These are phyloP conservation scores for Alsophila aescularia DNA, from an alignment of 2,888 invertebrate species.

Conservation along the genomic window DNA sequence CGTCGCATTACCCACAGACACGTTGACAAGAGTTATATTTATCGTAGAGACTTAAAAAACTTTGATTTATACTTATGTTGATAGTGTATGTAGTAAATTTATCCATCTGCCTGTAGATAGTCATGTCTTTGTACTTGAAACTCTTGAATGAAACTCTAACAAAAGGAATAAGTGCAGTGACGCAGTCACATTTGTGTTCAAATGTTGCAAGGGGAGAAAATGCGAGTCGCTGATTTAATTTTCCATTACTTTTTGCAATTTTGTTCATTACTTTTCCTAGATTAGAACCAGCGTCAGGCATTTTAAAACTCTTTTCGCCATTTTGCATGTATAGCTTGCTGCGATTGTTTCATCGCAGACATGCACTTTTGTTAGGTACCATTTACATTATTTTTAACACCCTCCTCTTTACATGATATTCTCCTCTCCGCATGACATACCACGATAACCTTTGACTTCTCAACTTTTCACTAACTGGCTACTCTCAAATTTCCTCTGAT, in stretches of 20 bases:
- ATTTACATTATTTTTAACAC: too few species aligned
- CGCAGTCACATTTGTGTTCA: slow-evolving; percentile 12
- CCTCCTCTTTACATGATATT: too few species aligned
- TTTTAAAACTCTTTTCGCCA: neutral
- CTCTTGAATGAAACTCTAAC: slow-evolving; percentile 9
- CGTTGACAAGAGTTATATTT: slow-evolving; percentile 61
- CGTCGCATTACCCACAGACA: slow-evolving; percentile 55
- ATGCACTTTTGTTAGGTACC: too few species aligned
- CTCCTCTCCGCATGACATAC: too few species aligned
- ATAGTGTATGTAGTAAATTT: slow-evolving; percentile 38
- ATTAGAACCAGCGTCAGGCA: neutral
- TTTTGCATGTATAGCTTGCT: neutral
- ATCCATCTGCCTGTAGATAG: slow-evolving; percentile 3
- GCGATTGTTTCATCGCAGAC: too few species aligned
- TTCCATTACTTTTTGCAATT: slow-evolving; percentile 13
- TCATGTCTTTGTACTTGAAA: slow-evolving; percentile 3
- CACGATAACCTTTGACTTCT: too few species aligned
- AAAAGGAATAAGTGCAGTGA: slow-evolving; percentile 15
- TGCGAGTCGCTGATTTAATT: slow-evolving; percentile 19
- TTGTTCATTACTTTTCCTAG: slow-evolving; percentile 9
- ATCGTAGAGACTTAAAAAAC: slow-evolving; percentile 64
- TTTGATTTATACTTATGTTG: slow-evolving; percentile 60
- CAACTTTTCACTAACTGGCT: too few species aligned
- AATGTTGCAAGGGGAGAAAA: slow-evolving; percentile 10
- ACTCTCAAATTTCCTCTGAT: too few species aligned